Percentiles rank a stretch among this genome's conserved stretches.
phyloP scores from a whole-genome alignment of 1,140 invertebrate genomes.

The Leguminivora glycinivorella region DNA sequence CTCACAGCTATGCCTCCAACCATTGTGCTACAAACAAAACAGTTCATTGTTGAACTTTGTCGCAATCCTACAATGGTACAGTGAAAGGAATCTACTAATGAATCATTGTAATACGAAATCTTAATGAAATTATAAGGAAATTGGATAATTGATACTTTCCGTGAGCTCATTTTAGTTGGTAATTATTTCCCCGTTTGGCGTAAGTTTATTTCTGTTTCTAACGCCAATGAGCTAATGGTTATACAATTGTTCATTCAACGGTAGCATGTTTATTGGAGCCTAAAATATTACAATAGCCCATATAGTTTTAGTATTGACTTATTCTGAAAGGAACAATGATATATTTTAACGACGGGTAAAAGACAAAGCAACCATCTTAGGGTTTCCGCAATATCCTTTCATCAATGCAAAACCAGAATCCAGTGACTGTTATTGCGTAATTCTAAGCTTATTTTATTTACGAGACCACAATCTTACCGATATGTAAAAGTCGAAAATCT shows the following conservation, averaged over 20 bases:
- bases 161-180: background rate
- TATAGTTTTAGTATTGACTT: no score
- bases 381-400: no score
- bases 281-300: background rate
- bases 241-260: background rate
- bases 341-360: no score
- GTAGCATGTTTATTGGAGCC: background rate
- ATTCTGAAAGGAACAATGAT: constrained; percentile 45
- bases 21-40: constrained; percentile 31
- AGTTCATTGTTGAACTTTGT: constrained; percentile 40
- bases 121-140: constrained; percentile 30
- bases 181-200: background rate
- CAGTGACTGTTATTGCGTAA: no score
- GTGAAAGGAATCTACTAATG: constrained; percentile 49
- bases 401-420: no score
- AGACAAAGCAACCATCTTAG: no score
- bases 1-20: background rate
- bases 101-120: constrained; percentile 53
- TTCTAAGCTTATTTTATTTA: no score
- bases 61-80: constrained; percentile 34
- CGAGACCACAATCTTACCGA: no score
- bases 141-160: constrained; percentile 15
- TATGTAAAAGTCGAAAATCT: no score
- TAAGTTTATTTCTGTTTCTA: background rate
- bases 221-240: background rate